Conservation (phyloP, 2,113 vertebrate species). For the Nycticorax nycticorax region DNA sequence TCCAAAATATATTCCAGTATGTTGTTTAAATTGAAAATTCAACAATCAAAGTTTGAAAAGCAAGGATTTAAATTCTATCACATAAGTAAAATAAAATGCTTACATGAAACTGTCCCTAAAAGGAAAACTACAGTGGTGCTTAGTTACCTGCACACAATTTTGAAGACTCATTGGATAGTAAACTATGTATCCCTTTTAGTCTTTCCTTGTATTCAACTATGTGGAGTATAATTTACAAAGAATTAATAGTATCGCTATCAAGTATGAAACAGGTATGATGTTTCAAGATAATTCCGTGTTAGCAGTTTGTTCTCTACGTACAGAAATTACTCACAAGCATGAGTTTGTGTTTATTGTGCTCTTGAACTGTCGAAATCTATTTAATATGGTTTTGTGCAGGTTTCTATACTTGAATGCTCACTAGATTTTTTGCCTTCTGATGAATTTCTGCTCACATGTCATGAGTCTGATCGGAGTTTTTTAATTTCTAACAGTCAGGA, state of each 20-base stretch:
- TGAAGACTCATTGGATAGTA: not conserved
- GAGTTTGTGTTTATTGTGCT: not conserved
- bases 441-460: not conserved
- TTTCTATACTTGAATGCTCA: not conserved
- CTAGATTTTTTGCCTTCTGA: not conserved
- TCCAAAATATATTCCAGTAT: not conserved
- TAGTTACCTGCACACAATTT: not conserved
- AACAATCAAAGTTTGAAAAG: not conserved
- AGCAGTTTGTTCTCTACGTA: not conserved
- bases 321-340: not conserved
- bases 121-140: not conserved
- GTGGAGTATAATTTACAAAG: not conserved
- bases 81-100: not conserved
- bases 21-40: not conserved
- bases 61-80: not conserved
- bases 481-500: not conserved
- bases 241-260: not conserved
- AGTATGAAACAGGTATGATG: not conserved
- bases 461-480: not conserved
- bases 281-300: not conserved
- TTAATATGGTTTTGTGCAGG: not conserved
- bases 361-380: not conserved
- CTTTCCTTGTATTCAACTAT: not conserved
- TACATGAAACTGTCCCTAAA: not conserved
- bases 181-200: not conserved